phyloP scores from a whole-genome alignment of 2,113 vertebrate species.

The Phaetusa simplex region DNA sequence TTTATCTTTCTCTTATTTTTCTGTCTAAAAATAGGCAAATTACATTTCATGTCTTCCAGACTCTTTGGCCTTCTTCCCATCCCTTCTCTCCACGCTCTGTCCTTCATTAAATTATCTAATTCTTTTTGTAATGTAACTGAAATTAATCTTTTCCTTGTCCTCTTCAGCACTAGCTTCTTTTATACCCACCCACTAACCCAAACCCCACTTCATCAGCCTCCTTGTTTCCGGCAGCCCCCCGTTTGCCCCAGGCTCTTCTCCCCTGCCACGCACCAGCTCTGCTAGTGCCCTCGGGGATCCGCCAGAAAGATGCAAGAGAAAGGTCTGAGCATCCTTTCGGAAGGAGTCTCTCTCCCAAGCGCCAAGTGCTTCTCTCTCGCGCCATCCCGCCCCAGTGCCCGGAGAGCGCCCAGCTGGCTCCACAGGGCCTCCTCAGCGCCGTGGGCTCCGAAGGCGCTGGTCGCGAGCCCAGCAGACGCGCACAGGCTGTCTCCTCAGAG shows the following conservation, averaged over 20 bases:
- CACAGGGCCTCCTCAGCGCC: fast-evolving
- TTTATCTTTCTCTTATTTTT: background rate
- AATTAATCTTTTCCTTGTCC: slow-evolving; percentile 9
- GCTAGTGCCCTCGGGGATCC: fast-evolving
- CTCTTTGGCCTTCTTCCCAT: background rate
- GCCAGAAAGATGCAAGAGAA: background rate
- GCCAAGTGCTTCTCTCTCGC: fast-evolving
- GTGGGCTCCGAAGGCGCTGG: fast-evolving
- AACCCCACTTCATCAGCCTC: background rate
- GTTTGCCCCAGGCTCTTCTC: background rate
- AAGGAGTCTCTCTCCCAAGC: background rate
- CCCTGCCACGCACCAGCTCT: background rate
- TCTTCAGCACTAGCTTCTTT: background rate
- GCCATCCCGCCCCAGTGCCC: fast-evolving
- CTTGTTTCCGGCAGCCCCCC: background rate
- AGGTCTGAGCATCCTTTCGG: background rate
- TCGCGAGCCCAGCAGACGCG: fast-evolving
- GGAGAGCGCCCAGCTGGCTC: fast-evolving
- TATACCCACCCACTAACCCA: background rate
- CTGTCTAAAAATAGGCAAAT: slow-evolving; percentile 6
- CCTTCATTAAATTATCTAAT: slow-evolving; percentile 40
- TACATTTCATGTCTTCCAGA: background rate
- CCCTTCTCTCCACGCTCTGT: background rate
- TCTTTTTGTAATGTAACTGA: background rate
- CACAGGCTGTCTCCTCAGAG: background rate